phyloP scores from a whole-genome alignment of 2,113 vertebrate genomes.

The Lethenteron reissneri region DNA sequence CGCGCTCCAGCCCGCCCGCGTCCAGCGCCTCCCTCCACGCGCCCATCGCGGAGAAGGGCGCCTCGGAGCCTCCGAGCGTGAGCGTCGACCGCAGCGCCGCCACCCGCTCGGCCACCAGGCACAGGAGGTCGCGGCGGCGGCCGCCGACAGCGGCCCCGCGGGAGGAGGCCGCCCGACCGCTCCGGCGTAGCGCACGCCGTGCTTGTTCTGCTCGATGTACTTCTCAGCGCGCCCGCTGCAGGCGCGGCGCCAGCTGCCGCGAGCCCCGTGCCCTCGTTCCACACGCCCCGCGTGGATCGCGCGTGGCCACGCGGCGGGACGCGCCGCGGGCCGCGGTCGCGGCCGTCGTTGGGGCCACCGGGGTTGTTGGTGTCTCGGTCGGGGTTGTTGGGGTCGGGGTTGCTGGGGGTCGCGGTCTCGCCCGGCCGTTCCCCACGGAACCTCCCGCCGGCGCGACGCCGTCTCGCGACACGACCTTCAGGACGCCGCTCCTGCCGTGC shows the following conservation, averaged over 20 bases:
- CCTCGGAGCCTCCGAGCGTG: constrained; percentile 60
- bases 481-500: no score
- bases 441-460: no score
- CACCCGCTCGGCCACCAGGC: constrained; percentile 41
- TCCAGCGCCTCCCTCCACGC: constrained; percentile 46
- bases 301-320: no score
- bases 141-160: no score
- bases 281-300: constrained; percentile 18
- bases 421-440: no score
- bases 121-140: constrained; percentile 37
- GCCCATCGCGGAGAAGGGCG: constrained; percentile 54
- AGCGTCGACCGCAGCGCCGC: constrained; percentile 18
- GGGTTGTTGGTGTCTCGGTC: no score
- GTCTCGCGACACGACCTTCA: no score
- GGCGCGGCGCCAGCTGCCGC: constrained; percentile 54
- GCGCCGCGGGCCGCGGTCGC: no score
- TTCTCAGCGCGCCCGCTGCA: constrained; percentile 69
- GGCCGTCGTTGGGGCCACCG: no score
- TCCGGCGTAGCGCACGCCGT: constrained; percentile 48
- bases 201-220: constrained; percentile 65
- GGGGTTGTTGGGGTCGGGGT: no score
- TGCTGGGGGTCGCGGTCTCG: no score
- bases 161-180: constrained; percentile 3
- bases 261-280: constrained; percentile 53
- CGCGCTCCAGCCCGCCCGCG: constrained; percentile 30